Evolutionary conservation across 2,888 invertebrate genomes (phyloP), one percentile per base, ranked within the genome.

Genomic region (Tetropium fuscum): DNA sequence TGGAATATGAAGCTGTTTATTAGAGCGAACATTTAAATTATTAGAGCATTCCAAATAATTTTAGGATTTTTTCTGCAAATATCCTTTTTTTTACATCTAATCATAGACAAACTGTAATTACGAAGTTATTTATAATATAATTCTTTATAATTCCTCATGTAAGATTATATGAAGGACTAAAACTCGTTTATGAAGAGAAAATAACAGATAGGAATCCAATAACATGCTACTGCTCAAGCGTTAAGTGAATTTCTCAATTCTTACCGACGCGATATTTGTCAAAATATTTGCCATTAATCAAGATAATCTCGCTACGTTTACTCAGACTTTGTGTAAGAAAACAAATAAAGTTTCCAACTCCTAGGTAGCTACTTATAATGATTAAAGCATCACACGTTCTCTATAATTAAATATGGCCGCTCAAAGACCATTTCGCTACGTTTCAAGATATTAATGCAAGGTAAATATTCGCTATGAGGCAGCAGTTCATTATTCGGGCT

Each of bases 221-320:
- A 65, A 58, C 63, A 48, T 55, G 55, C 59, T 65, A 47, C 45
- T 54, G 44, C 47, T 32, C 53, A 41, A n/a, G 49, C 59, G 22
- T 32, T 10, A 43, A 30, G 48, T 41, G 53, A 58, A 57, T 40
- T 66, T 53, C 47, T 55, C 54, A 41, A 63, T 60, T 61, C 58
- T 59, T 63, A 57, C 56, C 59, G 43, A 32, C 32, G 57, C 60
- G 72, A 78, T 78, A 80, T 79, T 78, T 78, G 77, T 78, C 78
- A 80, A 79, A 80, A 80, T 80, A 80, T 80, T 80, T 80, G 79
- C 78, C 74, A 80, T 80, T 80, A 80, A 80, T 80, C 80, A 80
- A 77, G 78, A 77, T 79, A 78, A 79, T 80, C 78, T 74, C 72
- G 71, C 74, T 68, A 66, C 73, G 74, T 70, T 74, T 74, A 70